These are phyloP conservation scores for Sebastes oblongus DNA, from an alignment of 2,797 vertebrate species.

Conservation along the genomic window DNA sequence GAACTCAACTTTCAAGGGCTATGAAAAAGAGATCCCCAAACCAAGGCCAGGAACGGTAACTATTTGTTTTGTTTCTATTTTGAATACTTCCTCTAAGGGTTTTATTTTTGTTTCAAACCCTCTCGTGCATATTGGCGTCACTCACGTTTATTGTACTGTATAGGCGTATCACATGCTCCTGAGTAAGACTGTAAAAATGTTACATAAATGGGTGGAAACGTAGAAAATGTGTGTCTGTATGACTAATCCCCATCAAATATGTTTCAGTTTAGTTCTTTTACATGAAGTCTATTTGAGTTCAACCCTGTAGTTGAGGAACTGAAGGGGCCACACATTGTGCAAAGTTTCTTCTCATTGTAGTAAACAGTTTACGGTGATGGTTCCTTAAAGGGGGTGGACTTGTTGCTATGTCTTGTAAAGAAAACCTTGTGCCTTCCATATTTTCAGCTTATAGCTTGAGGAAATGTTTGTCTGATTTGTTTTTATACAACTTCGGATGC, in stretches of 20 bases:
- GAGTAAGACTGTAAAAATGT: not conserved
- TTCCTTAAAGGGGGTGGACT: not conserved
- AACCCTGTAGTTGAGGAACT: not conserved
- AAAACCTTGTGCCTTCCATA: not conserved
- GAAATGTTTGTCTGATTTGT: not conserved
- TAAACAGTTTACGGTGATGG: not conserved
- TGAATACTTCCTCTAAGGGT: not conserved
- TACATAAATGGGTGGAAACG: conserved; percentile 14
- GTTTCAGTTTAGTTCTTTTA: not conserved
- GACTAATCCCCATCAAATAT: not conserved
- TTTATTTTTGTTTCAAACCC: conserved; percentile 1
- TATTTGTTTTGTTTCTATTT: conserved; percentile 16
- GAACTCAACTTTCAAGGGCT: conserved; percentile 79
- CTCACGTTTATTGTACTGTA: not conserved
- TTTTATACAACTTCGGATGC: not conserved
- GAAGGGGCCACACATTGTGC: not conserved
- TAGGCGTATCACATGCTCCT: not conserved
- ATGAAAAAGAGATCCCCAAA: conserved; percentile 49
- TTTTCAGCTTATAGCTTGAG: not conserved
- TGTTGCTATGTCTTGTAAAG: not conserved
- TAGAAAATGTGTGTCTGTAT: conserved; percentile 23
- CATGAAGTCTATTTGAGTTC: not conserved
- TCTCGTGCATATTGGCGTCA: not conserved
- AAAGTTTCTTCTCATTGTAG: not conserved
- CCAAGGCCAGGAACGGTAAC: conserved; percentile 83